Evolutionary conservation across 2,888 invertebrate species (phyloP).

Genomic region (Lasioglossum oenotherae): DNA sequence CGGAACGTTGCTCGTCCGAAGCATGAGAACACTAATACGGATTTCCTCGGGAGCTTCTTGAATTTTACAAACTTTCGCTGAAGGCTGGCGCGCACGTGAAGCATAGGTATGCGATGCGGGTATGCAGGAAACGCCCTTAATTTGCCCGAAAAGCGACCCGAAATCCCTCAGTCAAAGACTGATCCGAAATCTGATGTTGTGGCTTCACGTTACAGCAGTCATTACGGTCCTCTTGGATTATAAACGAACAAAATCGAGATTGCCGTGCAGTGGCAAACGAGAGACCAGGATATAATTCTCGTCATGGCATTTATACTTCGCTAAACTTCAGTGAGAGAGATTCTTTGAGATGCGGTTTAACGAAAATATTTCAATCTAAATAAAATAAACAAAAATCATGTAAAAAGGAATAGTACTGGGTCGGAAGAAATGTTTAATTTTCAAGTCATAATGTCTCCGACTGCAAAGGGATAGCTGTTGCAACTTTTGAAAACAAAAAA

Average conservation of each 20-base stretch:
- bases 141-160: constrained; percentile 1
- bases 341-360: too few relatives aligned
- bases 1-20: neutral
- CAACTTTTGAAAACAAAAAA: too few relatives aligned
- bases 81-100: neutral
- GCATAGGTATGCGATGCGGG: constrained; percentile 2
- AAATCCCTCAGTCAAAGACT: neutral
- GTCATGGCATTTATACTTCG: neutral
- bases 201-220: neutral
- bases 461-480: too few relatives aligned
- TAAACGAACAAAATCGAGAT: neutral
- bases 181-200: constrained; percentile 1
- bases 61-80: constrained; percentile 4
- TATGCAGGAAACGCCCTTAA: constrained; percentile 1
- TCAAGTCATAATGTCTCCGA: too few relatives aligned
- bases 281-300: neutral
- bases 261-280: neutral
- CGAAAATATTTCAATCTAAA: neutral
- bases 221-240: too few relatives aligned
- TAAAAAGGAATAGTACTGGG: too few relatives aligned
- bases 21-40: neutral
- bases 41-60: neutral
- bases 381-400: too few relatives aligned
- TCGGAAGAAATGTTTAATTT: too few relatives aligned
- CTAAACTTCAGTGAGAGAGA: neutral